Base-by-base conservation (phyloP, 2,797 vertebrate species). In the Manis crassicaudata region DNA sequence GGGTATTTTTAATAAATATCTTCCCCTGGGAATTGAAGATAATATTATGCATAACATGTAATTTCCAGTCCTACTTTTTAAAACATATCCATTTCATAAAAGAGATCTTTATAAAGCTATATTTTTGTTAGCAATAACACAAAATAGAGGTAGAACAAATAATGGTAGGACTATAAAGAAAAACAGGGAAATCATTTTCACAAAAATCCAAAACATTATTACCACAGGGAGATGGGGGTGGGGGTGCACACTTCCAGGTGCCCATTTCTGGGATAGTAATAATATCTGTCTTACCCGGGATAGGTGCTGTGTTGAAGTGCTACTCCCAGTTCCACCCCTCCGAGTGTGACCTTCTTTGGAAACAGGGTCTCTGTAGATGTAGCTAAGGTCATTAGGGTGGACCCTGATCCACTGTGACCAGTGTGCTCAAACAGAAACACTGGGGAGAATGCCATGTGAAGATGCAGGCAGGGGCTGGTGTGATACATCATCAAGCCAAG, bases 1-100 rank as follows among this genome's bases (percentile, higher is more conserved):
- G 81, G 12, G 29, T 21, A 92, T 72, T 92, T 92, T 93, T 67
- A 93, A 91, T 68, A 91, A 82, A 62, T 60, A 54, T 27, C 90
- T 25, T 50, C 54, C 65, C 52, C n/a, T 6, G 7, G 37, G 73
- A 81, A 67, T 32, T 79, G 52, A 87, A 85, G 29, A 73, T 88
- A 91, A n/a, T 7, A 70, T 79, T 65, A 91, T 46, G 79, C 21
- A 25, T 73, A 56, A 32, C 16, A 68, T 58, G 56, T 43, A 82
- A 90, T 68, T 93, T 65, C 52, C 40, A 92, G 37, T 86, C 7
- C 27, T 62, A 54, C 29, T 92, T 96, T 88, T 79, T 27, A 80
- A 77, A 95, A 60, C 37, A 1, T 52, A 85, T 52, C 27, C 35
- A 77, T 92, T 92, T 90, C 75, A 94, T 95, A 79, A 85, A 56